Base-by-base conservation (phyloP, 2,113 vertebrate genomes). In the Ceratotherium simum region DNA sequence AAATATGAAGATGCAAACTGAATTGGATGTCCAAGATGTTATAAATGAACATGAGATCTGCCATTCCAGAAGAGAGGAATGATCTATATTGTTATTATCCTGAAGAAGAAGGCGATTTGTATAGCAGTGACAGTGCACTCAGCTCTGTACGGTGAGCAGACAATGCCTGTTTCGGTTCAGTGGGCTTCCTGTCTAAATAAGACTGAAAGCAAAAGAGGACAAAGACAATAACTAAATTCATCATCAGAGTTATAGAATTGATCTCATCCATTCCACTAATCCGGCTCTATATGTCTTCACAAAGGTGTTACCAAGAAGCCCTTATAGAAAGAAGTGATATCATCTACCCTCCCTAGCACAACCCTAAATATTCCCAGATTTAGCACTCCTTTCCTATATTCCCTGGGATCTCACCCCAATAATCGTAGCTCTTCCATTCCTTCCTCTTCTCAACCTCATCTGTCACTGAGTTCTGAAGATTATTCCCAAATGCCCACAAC, bases 81-180 rank as follows among this genome's bases (percentile, higher is more conserved):
- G 96, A 98, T 98, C 94, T 98, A 98, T 96, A 94, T 76, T 96
- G 84, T 96, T 98, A 98, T 98, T 98, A 97, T 83, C 94, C 58
- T 72, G 18, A 97, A 46, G 94, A 98, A 81, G 85, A 86, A 88
- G 72, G 51, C 7, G 3, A 98, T 98, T 97, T 96, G 90, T 98
- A 95, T n/a, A 94, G n/a, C 54, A 39, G 36, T 94, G 94, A 97
- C 95, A 96, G 88, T 58, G 58, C 64, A 95, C 54, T 92, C 88
- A 95, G 91, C 85, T 97, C 94, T 93, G 92, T 98, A 94, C 33
- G 0, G 56, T 95, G 85, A 96, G 85, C 0, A 5, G 95, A 70
- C 4, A 23, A 94, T 46, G 51, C 46, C 78, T 92, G 88, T 98
- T 83, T 97, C 84, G 58, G 97, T 98, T 97, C 97, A 98, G 91